Evolutionary conservation across 2,888 invertebrate genomes (phyloP), one percentile per base, ranked within the genome.

Genomic region (Charanyca ferruginea): DNA sequence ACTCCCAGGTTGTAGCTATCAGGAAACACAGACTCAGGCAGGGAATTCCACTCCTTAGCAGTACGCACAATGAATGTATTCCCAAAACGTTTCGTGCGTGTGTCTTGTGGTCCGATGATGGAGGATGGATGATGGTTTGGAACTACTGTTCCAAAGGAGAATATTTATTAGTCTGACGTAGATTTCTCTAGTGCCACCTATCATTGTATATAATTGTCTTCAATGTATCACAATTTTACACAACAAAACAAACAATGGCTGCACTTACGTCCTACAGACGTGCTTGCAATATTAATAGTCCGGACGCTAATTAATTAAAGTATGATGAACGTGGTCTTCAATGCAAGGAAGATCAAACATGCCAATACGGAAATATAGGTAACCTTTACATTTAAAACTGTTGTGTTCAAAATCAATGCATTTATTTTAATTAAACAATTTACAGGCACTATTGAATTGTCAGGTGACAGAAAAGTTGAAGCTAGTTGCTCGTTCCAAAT

Each of bases 231-330:
- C 54, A 59, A 41, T 61, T 61, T 58, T 38, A 61, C 42, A 66
- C 51, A 74, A 28, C 48, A 58, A 74, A 70, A 70, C 68, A 55
- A 69, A 73, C 75, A 71, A 66, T 71, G 22, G 61, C 20, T 66
- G 66, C 66, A 58, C 47, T 44, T 48, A 53, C 52, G 61, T 70
- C 61, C 54, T 48, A 32, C 8, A 49, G 3, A 48, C 75, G 71
- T 59, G 71, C 8, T 4, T 1, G 7, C 35, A 62, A 71, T 75
- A 42, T 66, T 66, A 71, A 75, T 55, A 4, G 22, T 9, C 8
- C 25, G 32, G 13, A 41, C 53, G 38, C 8, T 55, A 58, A 6
- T 73, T 66, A 75, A 71, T 75, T 70, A 65, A 64, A 44, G 53
- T 66, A 70, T 58, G 45, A 54, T 61, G 2, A 73, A 54, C 45